Conservation (phyloP, 2,888 invertebrate species). For the Drosophila pseudotakahashii region DNA sequence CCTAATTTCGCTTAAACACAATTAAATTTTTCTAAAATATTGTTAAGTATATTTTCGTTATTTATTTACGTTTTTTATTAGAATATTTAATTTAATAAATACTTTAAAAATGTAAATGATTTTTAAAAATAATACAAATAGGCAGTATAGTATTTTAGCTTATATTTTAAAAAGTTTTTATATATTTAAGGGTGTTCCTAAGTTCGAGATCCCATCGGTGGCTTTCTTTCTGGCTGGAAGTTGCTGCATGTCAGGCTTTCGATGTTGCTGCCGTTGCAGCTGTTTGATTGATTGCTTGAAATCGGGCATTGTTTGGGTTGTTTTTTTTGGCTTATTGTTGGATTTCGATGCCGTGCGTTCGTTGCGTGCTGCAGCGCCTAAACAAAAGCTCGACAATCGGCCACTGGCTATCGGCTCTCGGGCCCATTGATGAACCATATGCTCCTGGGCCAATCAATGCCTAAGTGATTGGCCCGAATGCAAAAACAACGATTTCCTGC, state of each 20-base stretch:
- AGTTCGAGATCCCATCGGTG: not conserved
- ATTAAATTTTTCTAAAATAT: too few species aligned
- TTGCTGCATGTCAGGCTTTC: constrained; percentile 71
- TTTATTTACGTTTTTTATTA: too few species aligned
- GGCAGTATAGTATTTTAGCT: too few species aligned
- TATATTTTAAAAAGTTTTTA: too few species aligned
- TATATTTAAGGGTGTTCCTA: not conserved
- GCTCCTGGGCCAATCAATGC: constrained; percentile 26
- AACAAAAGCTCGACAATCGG: constrained; percentile 29
- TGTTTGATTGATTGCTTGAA: constrained; percentile 82
- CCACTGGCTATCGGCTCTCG: not conserved
- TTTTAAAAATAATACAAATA: too few species aligned
- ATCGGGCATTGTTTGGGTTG: constrained; percentile 65
- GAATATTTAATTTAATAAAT: too few species aligned
- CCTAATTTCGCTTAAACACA: too few species aligned
- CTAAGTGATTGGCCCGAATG: constrained; percentile 27
- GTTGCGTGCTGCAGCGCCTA: constrained; percentile 14
- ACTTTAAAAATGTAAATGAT: too few species aligned
- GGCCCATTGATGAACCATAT: constrained; percentile 44
- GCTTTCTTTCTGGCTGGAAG: constrained; percentile 58
- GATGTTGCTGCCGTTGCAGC: constrained; percentile 69
- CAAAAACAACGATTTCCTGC: constrained; percentile 73
- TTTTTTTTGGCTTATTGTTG: constrained; percentile 53
- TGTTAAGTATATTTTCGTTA: too few species aligned
- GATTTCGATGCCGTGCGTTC: constrained; percentile 18